Conservation (phyloP, 2,797 vertebrate species). For the Lutjanus argentimaculatus region DNA sequence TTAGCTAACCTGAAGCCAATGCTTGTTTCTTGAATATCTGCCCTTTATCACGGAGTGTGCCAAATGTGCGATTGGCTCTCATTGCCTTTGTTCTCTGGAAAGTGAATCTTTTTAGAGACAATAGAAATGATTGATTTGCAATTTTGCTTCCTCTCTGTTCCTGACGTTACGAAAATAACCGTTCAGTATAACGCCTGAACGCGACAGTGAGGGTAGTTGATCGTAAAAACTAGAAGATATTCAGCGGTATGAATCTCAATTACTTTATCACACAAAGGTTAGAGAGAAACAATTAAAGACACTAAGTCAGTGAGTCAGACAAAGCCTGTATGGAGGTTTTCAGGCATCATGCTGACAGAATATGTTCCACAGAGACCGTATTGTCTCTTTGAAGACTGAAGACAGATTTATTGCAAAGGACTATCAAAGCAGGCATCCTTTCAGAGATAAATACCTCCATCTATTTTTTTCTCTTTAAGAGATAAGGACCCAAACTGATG, state of each 20-base stretch:
- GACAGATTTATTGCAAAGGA: slow-evolving; percentile 73
- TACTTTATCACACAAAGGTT: slow-evolving; percentile 55
- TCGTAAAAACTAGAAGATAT: slow-evolving; percentile 28
- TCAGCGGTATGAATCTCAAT: slow-evolving; percentile 35
- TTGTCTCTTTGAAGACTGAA: slow-evolving; percentile 75
- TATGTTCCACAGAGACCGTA: slow-evolving; percentile 56
- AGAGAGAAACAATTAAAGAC: slow-evolving; percentile 60
- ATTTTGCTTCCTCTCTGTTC: slow-evolving; percentile 72
- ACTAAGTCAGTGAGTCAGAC: slow-evolving; percentile 49
- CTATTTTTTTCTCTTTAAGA: slow-evolving; percentile 40
- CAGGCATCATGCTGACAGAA: slow-evolving; percentile 50
- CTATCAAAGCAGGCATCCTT: slow-evolving; percentile 73
- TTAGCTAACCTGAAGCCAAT: slow-evolving; percentile 64
- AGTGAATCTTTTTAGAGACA: slow-evolving; percentile 71
- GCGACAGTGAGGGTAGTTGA: slow-evolving; percentile 35
- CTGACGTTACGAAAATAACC: slow-evolving; percentile 57
- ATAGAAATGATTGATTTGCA: slow-evolving; percentile 83
- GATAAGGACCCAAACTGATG: slow-evolving; percentile 60
- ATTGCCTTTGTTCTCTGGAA: slow-evolving; percentile 70
- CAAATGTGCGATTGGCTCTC: slow-evolving; percentile 70
- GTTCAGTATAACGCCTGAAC: slow-evolving; percentile 24
- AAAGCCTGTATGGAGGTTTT: slow-evolving; percentile 57
- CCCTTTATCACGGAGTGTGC: slow-evolving; percentile 62
- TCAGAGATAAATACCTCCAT: slow-evolving; percentile 73
- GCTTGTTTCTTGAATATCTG: slow-evolving; percentile 50